Percentiles rank a stretch among this genome's conserved stretches.
Conservation (phyloP, 2,888 invertebrate genomes). For the Lysandra bellargus region DNA sequence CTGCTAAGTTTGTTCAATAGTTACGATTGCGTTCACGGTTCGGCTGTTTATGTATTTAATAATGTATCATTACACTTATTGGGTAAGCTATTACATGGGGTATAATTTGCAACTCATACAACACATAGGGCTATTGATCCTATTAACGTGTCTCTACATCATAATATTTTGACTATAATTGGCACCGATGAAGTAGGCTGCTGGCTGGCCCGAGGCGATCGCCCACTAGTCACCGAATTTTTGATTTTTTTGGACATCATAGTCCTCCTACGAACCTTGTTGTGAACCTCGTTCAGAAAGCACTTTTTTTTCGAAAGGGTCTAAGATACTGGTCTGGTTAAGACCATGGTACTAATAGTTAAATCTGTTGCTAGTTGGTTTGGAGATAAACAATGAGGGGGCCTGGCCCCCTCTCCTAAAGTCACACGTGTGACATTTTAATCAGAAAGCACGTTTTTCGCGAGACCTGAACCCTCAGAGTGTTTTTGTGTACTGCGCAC, state of each 20-base stretch:
- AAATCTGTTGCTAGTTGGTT: no score
- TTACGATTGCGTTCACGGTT: constrained; percentile 71
- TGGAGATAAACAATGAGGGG: no score
- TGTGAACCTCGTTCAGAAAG: not conserved
- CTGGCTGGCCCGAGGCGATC: not conserved
- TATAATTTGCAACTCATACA: constrained; percentile 18
- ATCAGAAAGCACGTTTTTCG: not conserved
- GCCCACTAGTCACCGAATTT: constrained; percentile 1
- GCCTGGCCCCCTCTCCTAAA: no score
- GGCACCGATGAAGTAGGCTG: not conserved
- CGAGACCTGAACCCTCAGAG: not conserved
- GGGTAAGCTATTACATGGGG: constrained; percentile 10
- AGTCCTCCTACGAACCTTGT: not conserved
- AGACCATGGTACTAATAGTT: no score
- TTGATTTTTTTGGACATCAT: not conserved
- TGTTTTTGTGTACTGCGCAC: no score
- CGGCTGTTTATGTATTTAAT: constrained; percentile 60
- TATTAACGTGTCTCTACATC: not conserved
- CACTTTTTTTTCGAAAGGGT: no score
- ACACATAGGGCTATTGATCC: constrained; percentile 7
- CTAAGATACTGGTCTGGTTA: no score
- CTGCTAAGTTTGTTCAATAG: constrained; percentile 69
- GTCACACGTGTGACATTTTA: no score
- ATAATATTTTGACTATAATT: constrained; percentile 4
- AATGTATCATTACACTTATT: constrained; percentile 56